Conservation (phyloP, 2,797 vertebrate genomes). For the Xyrichtys novacula region DNA sequence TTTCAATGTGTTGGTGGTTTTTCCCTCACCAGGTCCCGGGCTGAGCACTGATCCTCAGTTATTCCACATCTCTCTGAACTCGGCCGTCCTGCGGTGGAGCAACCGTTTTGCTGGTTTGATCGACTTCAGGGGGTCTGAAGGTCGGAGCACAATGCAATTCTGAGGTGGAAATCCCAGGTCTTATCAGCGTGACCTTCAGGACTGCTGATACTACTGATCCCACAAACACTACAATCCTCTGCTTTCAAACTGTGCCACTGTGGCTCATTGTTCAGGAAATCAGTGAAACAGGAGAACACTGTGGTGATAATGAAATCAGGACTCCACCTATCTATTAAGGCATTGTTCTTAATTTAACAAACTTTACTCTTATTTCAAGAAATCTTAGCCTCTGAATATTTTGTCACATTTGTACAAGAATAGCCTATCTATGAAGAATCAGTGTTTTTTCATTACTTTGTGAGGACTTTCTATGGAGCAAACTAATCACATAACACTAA, state of each 20-base stretch:
- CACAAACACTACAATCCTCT: constrained; percentile 65
- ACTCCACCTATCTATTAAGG: too few relatives aligned
- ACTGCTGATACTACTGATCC: constrained; percentile 79
- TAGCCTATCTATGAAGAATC: too few relatives aligned
- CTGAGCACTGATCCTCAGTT: constrained; percentile 75
- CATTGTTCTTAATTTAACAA: too few relatives aligned
- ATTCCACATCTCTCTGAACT: constrained; percentile 74
- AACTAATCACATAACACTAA: too few relatives aligned
- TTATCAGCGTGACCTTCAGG: constrained; percentile 87
- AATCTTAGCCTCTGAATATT: too few relatives aligned
- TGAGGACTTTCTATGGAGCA: too few relatives aligned
- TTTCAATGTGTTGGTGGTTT: constrained; percentile 48
- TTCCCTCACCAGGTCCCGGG: constrained; percentile 53
- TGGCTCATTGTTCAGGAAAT: constrained; percentile 36
- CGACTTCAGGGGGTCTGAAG: constrained; percentile 82
- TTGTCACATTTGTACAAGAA: too few relatives aligned
- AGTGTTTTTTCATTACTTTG: too few relatives aligned
- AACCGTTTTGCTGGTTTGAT: constrained; percentile 73
- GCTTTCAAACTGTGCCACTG: constrained; percentile 29
- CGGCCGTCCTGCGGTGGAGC: constrained; percentile 68
- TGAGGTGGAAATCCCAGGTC: constrained; percentile 79
- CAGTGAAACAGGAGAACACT: constrained; percentile 22
- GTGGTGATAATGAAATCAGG: constrained; percentile 20
- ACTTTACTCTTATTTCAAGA: too few relatives aligned
- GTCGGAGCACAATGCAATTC: constrained; percentile 80